Percentiles rank a stretch among this genome's conserved stretches.
Conservation (phyloP, 2,113 vertebrate genomes). For the Prunella himalayana region DNA sequence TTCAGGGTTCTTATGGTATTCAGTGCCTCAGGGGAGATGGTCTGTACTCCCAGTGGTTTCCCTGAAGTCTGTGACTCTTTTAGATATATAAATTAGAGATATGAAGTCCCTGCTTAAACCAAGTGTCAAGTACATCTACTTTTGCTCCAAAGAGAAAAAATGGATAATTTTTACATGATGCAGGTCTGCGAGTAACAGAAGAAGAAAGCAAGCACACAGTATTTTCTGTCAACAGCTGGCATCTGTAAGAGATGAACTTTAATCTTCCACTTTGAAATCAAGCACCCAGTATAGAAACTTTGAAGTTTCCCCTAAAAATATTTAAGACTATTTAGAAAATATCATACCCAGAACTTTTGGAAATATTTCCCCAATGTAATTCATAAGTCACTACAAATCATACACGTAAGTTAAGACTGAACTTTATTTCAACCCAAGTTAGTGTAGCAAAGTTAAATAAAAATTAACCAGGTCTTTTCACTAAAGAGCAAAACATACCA, state of each 20-base stretch:
- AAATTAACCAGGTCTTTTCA: conserved; percentile 13
- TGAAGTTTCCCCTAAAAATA: background rate
- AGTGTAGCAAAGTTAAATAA: conserved; percentile 14
- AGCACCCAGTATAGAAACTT: background rate
- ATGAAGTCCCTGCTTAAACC: background rate
- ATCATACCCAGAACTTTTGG: background rate
- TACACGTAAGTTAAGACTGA: background rate
- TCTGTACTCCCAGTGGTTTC: background rate
- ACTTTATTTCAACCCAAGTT: conserved; percentile 9
- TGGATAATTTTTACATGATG: background rate
- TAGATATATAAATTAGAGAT: background rate
- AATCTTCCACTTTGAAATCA: background rate
- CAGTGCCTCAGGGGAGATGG: background rate
- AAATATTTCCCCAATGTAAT: background rate
- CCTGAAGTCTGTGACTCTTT: background rate
- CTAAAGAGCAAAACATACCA: background rate
- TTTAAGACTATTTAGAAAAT: background rate
- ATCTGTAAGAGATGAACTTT: background rate
- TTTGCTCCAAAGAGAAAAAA: background rate
- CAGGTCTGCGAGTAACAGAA: background rate
- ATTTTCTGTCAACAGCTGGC: background rate
- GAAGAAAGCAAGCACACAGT: background rate
- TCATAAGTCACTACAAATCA: background rate
- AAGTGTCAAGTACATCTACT: background rate
- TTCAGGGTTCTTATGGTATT: background rate